Base-by-base conservation (phyloP, 2,888 invertebrate species). In the Oxycera nigricornis region DNA sequence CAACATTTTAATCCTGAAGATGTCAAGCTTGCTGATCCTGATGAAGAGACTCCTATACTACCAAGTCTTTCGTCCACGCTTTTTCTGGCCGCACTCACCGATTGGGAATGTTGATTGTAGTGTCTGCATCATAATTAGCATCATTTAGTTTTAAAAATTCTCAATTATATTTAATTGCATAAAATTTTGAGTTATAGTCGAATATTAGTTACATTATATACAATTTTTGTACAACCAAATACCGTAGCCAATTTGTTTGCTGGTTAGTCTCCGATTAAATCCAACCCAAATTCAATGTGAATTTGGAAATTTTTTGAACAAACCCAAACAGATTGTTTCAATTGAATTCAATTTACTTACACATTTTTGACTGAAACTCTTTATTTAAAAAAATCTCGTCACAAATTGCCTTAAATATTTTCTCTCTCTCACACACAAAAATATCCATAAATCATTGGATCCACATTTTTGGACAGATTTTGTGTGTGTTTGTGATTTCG, bases 71-170 rank as follows among this genome's bases (percentile, higher is more conserved):
- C 78, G 1, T 77, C 74, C 11, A 81, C 77, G 4, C 79, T 81
- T 50, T 79, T 79, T 46, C 82, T 81, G 2, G 85, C 85, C 74
- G 81, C 79, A n/a, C 81, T 81, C 17, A 85, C 78, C 4, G 84
- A 82, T 77, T 83, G 81, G 31, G 81, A 79, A 75, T 85, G 85
- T 77, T 82, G 81, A 24, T 65, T 67, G 72, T 81, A 82, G 72
- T 85, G 85, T 75, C 86, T 85, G 30, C 35, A 73, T 55, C 2
- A 17, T 70, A 35, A 35, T n/a, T n/a, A 28, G 6, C 2, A 61
- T 17, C 6, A 59, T 6, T 24, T 2, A 20, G n/a, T 62, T 17
- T n/a, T 39, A 17, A 30, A 67, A 14, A 67, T 22, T 14, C 14
- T 41, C 14, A 14, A 2, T 68, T 50, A 28, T 28, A 24, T 24